Percentiles rank a stretch among this genome's conserved stretches.
phyloP scores from a whole-genome alignment of 1,140 invertebrate species.

The Euwallacea similis region DNA sequence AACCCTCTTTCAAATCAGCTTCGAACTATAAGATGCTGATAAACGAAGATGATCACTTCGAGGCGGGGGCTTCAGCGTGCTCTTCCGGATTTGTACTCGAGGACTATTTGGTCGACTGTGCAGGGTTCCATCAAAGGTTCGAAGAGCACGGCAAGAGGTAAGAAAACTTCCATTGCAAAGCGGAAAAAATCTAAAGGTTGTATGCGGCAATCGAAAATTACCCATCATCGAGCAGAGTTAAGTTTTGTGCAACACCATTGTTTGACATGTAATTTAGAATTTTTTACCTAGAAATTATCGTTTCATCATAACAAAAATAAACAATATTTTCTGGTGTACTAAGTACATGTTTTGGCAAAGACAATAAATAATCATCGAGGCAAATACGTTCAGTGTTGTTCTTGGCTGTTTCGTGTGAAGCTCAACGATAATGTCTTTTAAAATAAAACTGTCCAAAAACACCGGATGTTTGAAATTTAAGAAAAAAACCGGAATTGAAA shows the following conservation, averaged over 20 bases:
- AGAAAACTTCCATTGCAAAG: neutral
- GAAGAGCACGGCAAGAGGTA: conserved; percentile 27
- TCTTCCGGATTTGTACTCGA: conserved; percentile 23
- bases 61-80: neutral
- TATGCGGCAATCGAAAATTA: conserved; percentile 16
- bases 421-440: neutral
- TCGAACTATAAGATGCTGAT: neutral
- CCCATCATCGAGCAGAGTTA: conserved; percentile 24
- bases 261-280: conserved; percentile 26
- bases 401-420: neutral
- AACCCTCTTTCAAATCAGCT: neutral
- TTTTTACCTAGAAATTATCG: conserved; percentile 33
- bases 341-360: conserved; percentile 20
- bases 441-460: conserved; percentile 37
- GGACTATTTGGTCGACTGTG: conserved; percentile 25
- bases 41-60: neutral
- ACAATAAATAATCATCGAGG: conserved; percentile 6
- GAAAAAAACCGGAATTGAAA: conserved; percentile 26
- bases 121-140: conserved; percentile 18
- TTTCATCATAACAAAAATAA: conserved; percentile 29
- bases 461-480: conserved; percentile 42
- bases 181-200: neutral
- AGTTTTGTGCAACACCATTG: conserved; percentile 27
- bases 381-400: conserved; percentile 20
- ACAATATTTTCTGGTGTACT: conserved; percentile 22